These are phyloP conservation scores for Halotydeus destructor DNA, from an alignment of 1,140 invertebrate genomes.

Conservation along the genomic window DNA sequence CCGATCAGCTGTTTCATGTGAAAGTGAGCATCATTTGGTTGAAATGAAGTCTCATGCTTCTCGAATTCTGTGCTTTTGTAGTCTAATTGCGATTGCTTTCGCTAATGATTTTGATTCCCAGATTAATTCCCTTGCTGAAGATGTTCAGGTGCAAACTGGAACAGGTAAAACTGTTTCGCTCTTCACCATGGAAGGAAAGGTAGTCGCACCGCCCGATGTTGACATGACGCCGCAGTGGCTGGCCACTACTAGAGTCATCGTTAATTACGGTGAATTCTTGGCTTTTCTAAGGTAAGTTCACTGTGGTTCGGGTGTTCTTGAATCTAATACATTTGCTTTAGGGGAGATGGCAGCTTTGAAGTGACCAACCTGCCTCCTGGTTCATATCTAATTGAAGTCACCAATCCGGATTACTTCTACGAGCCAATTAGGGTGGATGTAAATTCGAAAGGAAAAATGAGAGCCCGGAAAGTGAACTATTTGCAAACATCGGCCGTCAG, in stretches of 20 bases:
- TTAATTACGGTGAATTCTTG: slow-evolving; percentile 65
- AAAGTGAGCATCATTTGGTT: slow-evolving; percentile 2
- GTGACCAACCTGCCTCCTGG: slow-evolving; percentile 75
- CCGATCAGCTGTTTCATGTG: background rate
- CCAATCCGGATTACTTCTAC: slow-evolving; percentile 72
- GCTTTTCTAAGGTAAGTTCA: slow-evolving; percentile 46
- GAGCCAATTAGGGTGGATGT: slow-evolving; percentile 84
- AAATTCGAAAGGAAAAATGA: slow-evolving; percentile 82
- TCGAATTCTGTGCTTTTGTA: background rate
- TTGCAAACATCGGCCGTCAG: slow-evolving; percentile 59
- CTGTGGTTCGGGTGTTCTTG: slow-evolving; percentile 5
- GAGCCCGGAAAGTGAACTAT: slow-evolving; percentile 81
- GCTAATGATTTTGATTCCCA: no score
- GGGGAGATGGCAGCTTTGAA: slow-evolving; percentile 76
- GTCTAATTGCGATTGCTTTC: background rate
- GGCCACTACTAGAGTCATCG: slow-evolving; percentile 48
- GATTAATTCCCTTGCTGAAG: no score
- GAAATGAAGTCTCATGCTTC: background rate
- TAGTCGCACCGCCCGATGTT: slow-evolving; percentile 41
- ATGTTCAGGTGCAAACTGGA: slow-evolving; percentile 3
- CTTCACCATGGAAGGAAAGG: slow-evolving; percentile 53
- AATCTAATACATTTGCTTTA: slow-evolving; percentile 21
- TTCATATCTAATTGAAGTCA: slow-evolving; percentile 80
- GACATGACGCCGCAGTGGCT: slow-evolving; percentile 41
- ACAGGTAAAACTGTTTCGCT: background rate